Conservation (phyloP, 2,797 vertebrate species). For the Hyperoplus immaculatus region DNA sequence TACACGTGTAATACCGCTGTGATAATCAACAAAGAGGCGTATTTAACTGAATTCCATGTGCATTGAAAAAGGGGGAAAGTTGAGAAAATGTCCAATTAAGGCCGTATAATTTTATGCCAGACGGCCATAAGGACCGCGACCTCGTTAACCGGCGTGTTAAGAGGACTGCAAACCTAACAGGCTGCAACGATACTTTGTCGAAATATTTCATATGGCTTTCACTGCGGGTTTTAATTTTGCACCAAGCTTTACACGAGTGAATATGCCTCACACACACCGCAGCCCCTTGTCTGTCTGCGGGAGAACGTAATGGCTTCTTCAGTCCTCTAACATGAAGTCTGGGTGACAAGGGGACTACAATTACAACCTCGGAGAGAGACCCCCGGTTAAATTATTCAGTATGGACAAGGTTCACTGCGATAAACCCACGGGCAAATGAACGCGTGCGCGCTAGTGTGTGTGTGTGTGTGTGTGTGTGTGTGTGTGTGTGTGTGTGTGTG, state of each 20-base stretch:
- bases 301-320: slow-evolving; percentile 83
- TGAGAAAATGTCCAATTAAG: slow-evolving; percentile 83
- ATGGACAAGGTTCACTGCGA: slow-evolving; percentile 74
- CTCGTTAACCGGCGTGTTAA: slow-evolving; percentile 82
- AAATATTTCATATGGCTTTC: slow-evolving; percentile 16
- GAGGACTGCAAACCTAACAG: slow-evolving; percentile 15
- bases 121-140: slow-evolving; percentile 77
- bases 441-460: not conserved
- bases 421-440: slow-evolving; percentile 61
- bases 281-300: slow-evolving; percentile 34
- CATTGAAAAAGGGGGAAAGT: slow-evolving; percentile 59
- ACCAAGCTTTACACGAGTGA: slow-evolving; percentile 1
- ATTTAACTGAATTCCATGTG: slow-evolving; percentile 71
- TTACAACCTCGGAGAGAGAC: slow-evolving; percentile 78
- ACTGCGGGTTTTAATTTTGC: slow-evolving; percentile 8
- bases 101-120: slow-evolving; percentile 80
- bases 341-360: slow-evolving; percentile 86
- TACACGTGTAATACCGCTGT: not conserved
- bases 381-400: slow-evolving; percentile 88
- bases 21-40: not conserved
- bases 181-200: not conserved
- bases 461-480: not conserved
- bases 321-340: slow-evolving; percentile 82
- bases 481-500: not conserved
- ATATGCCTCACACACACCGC: slow-evolving; percentile 27